These are phyloP conservation scores for Pentamera pediparva DNA, from an alignment of 53 echinoderm and acorn worm genomes.

Conservation along the genomic window DNA sequence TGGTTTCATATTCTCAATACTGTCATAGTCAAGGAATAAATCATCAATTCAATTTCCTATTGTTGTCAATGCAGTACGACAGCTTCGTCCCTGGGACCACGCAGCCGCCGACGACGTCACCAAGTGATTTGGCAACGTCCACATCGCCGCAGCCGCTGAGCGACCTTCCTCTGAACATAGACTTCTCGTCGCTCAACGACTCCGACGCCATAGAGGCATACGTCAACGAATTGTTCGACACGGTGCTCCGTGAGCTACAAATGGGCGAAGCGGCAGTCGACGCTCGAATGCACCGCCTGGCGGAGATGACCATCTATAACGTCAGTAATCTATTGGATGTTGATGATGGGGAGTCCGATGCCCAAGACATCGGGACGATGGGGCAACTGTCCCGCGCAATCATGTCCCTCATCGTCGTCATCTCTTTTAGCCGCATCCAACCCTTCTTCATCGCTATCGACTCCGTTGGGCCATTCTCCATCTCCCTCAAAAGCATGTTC, in stretches of 20 bases:
- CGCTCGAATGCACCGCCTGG: not conserved
- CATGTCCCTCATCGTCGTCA: slow-evolving; percentile 32
- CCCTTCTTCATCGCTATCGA: slow-evolving; percentile 56
- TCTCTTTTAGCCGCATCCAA: slow-evolving; percentile 42
- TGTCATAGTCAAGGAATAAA: too few relatives aligned
- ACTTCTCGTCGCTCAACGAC: not conserved
- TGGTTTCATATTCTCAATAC: too few relatives aligned
- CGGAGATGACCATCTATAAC: not conserved
- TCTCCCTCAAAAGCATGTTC: slow-evolving; percentile 67
- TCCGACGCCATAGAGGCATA: not conserved
- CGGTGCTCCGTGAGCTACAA: not conserved
- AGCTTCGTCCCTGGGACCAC: too few relatives aligned
- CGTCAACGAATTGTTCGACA: not conserved
- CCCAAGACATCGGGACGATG: not conserved
- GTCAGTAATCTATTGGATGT: too few relatives aligned
- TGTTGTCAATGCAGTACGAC: too few relatives aligned
- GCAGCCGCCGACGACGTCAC: not conserved
- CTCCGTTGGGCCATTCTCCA: slow-evolving; percentile 62
- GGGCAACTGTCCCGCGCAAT: slow-evolving; percentile 34
- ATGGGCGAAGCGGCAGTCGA: not conserved
- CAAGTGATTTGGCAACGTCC: not conserved
- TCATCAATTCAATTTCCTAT: too few relatives aligned
- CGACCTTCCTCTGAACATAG: not conserved
- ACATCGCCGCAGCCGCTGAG: not conserved
- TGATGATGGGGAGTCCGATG: not conserved